phyloP scores from a whole-genome alignment of 2,797 vertebrate species.

The Naso thynnoides region DNA sequence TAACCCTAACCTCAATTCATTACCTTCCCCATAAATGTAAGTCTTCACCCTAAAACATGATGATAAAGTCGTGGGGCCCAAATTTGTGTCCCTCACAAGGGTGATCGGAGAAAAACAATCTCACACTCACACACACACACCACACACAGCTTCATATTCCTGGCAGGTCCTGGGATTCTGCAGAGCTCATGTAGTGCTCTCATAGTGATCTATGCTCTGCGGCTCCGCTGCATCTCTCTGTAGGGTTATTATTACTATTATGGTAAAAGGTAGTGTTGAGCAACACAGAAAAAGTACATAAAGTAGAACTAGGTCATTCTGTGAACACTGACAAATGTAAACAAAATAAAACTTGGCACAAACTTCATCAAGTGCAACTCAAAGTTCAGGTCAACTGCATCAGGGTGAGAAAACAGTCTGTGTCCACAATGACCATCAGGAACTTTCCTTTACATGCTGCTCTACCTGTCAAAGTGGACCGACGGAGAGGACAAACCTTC shows the following conservation, averaged over 20 bases:
- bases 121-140: conserved; percentile 6
- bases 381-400: conserved; percentile 17
- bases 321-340: conserved; percentile 62
- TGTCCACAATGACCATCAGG: conserved; percentile 11
- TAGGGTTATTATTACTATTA: conserved; percentile 42
- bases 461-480: background rate
- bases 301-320: conserved; percentile 16
- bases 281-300: conserved; percentile 38
- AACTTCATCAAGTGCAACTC: conserved; percentile 44
- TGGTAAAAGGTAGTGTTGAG: conserved; percentile 50
- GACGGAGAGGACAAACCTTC: background rate
- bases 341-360: conserved; percentile 71
- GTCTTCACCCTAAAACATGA: too few species aligned
- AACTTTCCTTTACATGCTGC: conserved; percentile 11
- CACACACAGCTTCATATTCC: conserved; percentile 49
- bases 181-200: conserved; percentile 70
- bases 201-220: conserved; percentile 57
- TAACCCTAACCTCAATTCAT: too few species aligned
- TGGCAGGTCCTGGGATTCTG: conserved; percentile 49
- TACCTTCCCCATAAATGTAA: too few species aligned
- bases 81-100: too few species aligned
- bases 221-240: conserved; percentile 25
- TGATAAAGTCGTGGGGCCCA: too few species aligned
- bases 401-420: background rate
- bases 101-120: too few species aligned